Evolutionary conservation across 2,113 vertebrate species (phyloP).

Genomic region (Sinocyclocheilus anophthalmus): DNA sequence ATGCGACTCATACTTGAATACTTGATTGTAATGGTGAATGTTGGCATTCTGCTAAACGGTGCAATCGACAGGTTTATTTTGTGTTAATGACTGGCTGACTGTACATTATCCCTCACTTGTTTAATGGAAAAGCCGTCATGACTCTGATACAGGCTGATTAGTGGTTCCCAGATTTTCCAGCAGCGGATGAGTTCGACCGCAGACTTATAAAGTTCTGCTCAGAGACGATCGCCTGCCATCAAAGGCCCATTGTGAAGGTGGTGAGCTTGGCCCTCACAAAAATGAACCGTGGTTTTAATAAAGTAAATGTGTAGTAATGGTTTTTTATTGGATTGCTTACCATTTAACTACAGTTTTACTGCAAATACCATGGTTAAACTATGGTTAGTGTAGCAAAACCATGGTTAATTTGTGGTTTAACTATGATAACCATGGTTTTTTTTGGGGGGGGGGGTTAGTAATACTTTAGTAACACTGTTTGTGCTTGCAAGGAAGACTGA

Average conservation of each 20-base stretch:
- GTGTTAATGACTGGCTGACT: neutral
- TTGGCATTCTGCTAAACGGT: neutral
- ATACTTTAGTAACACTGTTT: no score
- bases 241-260: neutral
- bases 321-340: neutral
- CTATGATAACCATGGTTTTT: no score
- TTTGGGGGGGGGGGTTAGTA: no score
- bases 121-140: neutral
- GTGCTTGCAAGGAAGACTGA: neutral
- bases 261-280: neutral
- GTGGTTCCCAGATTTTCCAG: constrained; percentile 3
- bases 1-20: neutral
- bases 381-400: neutral
- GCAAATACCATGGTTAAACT: neutral
- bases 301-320: neutral
- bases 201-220: constrained; percentile 23
- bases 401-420: no score
- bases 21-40: neutral
- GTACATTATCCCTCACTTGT: neutral
- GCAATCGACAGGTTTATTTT: neutral
- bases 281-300: neutral
- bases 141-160: neutral
- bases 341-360: neutral
- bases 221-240: constrained; percentile 6
- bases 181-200: neutral